Conservation (phyloP, 1,140 invertebrate genomes). For the Lasaia peninsularis region DNA sequence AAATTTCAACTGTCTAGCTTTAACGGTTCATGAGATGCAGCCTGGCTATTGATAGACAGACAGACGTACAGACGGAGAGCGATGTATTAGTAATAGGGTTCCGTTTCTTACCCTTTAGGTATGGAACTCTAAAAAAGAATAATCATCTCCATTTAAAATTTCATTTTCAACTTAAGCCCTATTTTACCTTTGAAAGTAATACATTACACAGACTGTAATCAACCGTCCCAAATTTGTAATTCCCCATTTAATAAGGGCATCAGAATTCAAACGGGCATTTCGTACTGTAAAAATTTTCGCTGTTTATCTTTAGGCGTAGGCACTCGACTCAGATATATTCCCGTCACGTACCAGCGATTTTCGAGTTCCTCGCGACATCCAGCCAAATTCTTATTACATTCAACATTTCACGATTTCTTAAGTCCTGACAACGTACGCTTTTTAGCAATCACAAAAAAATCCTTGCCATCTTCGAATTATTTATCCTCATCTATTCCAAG, state of each 20-base stretch:
- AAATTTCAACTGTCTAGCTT: too few species aligned
- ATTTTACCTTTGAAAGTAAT: not conserved
- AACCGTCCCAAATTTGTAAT: slow-evolving; percentile 3
- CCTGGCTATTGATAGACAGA: too few species aligned
- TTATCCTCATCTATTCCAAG: not conserved
- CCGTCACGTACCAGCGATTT: slow-evolving; percentile 5
- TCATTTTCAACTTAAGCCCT: too few species aligned
- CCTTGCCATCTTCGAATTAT: slow-evolving; percentile 4
- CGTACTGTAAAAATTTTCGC: slow-evolving; percentile 10
- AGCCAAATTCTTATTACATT: slow-evolving; percentile 10
- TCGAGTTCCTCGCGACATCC: slow-evolving; percentile 8
- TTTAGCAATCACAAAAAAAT: slow-evolving; percentile 11
- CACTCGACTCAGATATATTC: slow-evolving; percentile 3
- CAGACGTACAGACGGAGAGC: too few species aligned
- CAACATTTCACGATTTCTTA: slow-evolving; percentile 10
- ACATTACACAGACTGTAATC: slow-evolving; percentile 1
- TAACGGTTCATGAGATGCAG: too few species aligned
- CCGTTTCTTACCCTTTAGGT: too few species aligned
- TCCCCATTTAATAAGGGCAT: slow-evolving; percentile 8
- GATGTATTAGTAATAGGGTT: too few species aligned
- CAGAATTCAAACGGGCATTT: slow-evolving; percentile 8
- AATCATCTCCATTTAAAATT: too few species aligned
- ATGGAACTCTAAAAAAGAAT: too few species aligned
- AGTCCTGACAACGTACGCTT: slow-evolving; percentile 12
- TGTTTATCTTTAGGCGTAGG: slow-evolving; percentile 9